These are phyloP conservation scores for Diabrotica balteata DNA, from an alignment of 2,888 invertebrate genomes.

Conservation along the genomic window DNA sequence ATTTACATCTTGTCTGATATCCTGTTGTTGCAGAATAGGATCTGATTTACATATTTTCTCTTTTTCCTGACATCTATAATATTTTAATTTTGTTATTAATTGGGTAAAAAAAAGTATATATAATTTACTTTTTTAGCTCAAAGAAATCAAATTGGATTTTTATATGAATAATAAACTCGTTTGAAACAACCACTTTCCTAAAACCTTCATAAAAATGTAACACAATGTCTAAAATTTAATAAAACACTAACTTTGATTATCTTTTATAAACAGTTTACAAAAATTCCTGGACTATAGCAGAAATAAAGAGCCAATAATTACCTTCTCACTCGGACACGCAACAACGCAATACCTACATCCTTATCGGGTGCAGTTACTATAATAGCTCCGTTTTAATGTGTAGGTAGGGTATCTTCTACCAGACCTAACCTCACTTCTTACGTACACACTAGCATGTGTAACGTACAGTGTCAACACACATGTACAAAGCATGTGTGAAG, in stretches of 20 bases:
- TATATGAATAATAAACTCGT: no score
- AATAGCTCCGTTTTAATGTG: conserved; percentile 59
- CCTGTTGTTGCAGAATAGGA: no score
- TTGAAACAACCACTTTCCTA: no score
- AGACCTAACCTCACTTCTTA: conserved; percentile 56
- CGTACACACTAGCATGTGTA: conserved; percentile 59
- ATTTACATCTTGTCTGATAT: no score
- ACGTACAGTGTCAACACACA: conserved; percentile 60
- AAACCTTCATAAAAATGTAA: no score
- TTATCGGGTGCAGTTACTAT: conserved; percentile 59
- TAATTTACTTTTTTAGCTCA: no score
- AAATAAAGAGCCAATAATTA: conserved; percentile 48
- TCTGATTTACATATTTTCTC: no score
- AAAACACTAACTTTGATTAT: background rate
- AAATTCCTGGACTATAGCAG: conserved; percentile 21
- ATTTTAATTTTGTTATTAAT: no score
- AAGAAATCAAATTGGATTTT: no score
- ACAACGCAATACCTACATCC: conserved; percentile 50
- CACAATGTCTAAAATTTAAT: background rate
- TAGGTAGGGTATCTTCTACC: conserved; percentile 52
- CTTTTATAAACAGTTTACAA: no score
- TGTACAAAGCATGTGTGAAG: conserved; percentile 59
- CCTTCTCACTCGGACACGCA: conserved; percentile 48
- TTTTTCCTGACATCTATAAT: no score
- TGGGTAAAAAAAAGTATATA: no score